Base-by-base conservation (phyloP, 2,888 invertebrate species). In the Melanostoma mellinum region DNA sequence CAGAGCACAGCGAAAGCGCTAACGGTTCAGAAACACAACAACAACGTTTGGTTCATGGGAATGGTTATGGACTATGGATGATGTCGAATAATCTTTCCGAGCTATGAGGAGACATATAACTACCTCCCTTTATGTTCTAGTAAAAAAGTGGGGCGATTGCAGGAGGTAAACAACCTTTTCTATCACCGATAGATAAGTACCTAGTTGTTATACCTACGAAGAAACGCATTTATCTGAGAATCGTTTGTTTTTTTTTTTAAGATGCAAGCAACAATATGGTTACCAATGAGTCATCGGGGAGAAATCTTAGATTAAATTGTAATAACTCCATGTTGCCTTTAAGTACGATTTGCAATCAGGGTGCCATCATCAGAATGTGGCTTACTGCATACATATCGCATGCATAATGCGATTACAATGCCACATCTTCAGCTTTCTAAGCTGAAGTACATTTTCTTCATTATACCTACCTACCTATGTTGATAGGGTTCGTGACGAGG, bases 161-260 rank as follows among this genome's bases (percentile, higher is more conserved):
- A 9, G 33, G 30, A 71, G 84, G 79, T 84, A 79, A 79, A 84
- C 74, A 79, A 84, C 84, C 84, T 79, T 73, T 73, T 60, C 35
- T 44, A 44, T 50, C 63, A 6, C 40, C 61, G 69, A 20, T 67
- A 61, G 40, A 33, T 65, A 60, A 65, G 46, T 63, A 63, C 38
- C 6, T 36, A 50, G 40, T 60, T 55, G 58, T 20, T 42, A n/a
- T 33, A 40, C 48, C n/a, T 30, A 40, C 3, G 20, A 20, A 20
- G 20, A 20, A 55, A 81, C 81, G 77, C 81, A 81, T 42, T 74
- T 78, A 44, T 67, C 71, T 56, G 55, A 69, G 50, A 63, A 74
- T 38, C 38, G 32, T 68, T 44, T 9, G 20, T 53, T 67, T 63
- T 46, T 58, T 44, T 65, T 55, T 40, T 30, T 69, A 74, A 6